phyloP scores from a whole-genome alignment of 2,888 invertebrate species.

The Drosophila kokeensis region DNA sequence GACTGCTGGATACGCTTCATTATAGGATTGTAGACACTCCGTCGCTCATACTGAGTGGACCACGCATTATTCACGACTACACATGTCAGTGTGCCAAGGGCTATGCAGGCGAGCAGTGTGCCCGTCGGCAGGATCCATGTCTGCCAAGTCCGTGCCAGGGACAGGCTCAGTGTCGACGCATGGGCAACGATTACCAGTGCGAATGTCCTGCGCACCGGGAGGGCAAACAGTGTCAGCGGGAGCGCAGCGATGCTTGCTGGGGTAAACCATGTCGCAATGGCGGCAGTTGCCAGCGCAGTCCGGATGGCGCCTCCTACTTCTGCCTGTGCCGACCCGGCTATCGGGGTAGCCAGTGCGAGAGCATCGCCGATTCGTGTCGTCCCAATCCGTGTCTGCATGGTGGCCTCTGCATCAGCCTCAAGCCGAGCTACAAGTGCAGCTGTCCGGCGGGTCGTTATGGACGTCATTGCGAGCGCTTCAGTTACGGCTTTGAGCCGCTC shows the following conservation, averaged over 20 bases:
- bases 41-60: conserved; percentile 92
- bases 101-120: conserved; percentile 93
- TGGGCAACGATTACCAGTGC: conserved; percentile 94
- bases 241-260: conserved; percentile 93
- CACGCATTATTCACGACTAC: conserved; percentile 91
- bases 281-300: conserved; percentile 95
- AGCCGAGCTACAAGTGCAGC: conserved; percentile 93
- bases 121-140: conserved; percentile 95
- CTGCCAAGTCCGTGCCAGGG: conserved; percentile 94
- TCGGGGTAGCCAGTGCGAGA: conserved; percentile 95
- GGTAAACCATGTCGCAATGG: conserved; percentile 95
- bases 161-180: conserved; percentile 93
- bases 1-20: conserved; percentile 86
- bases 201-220: conserved; percentile 91
- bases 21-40: conserved; percentile 92
- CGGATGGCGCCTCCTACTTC: conserved; percentile 94
- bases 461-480: conserved; percentile 95
- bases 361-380: conserved; percentile 94
- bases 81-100: conserved; percentile 93
- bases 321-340: conserved; percentile 96
- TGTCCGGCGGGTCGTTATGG: conserved; percentile 96
- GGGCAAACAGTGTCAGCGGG: conserved; percentile 93
- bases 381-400: conserved; percentile 97
- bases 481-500: conserved; percentile 94
- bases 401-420: conserved; percentile 94